Evolutionary conservation across 2,888 invertebrate species (phyloP).

Genomic region (Artemia sp.): DNA sequence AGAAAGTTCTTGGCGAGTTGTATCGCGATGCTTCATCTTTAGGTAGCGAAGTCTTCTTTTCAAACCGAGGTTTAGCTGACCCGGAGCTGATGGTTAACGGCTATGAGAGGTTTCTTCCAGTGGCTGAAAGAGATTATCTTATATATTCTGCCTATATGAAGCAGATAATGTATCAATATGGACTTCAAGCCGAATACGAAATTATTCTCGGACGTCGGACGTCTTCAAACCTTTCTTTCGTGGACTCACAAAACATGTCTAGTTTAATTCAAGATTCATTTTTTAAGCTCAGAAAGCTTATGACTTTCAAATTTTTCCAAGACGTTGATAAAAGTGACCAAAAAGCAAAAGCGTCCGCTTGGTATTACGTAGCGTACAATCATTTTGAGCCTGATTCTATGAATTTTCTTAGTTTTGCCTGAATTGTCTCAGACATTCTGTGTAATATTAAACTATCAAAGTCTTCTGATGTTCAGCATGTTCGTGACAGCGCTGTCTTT

Average conservation of each 20-base stretch:
- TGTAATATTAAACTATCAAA: background rate
- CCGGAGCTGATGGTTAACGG: background rate
- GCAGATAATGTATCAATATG: slow-evolving; percentile 16
- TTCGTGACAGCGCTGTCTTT: background rate
- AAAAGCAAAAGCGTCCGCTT: slow-evolving; percentile 17
- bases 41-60: background rate
- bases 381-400: background rate
- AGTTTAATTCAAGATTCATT: slow-evolving; percentile 16
- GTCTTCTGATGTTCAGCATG: background rate
- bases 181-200: slow-evolving; percentile 11
- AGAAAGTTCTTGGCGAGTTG: slow-evolving; percentile 15
- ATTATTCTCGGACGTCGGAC: background rate
- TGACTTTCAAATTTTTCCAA: background rate
- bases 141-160: background rate
- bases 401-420: slow-evolving; percentile 9
- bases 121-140: background rate
- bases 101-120: background rate
- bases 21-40: slow-evolving; percentile 12
- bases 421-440: slow-evolving; percentile 16
- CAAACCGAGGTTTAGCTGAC: background rate
- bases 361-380: slow-evolving; percentile 18
- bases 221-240: too few relatives aligned
- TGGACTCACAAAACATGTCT: background rate
- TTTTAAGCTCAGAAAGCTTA: background rate
- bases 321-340: background rate